Evolutionary conservation across 2,888 invertebrate species (phyloP), one percentile per base, ranked within the genome.

Genomic region (Tyria jacobaeae): DNA sequence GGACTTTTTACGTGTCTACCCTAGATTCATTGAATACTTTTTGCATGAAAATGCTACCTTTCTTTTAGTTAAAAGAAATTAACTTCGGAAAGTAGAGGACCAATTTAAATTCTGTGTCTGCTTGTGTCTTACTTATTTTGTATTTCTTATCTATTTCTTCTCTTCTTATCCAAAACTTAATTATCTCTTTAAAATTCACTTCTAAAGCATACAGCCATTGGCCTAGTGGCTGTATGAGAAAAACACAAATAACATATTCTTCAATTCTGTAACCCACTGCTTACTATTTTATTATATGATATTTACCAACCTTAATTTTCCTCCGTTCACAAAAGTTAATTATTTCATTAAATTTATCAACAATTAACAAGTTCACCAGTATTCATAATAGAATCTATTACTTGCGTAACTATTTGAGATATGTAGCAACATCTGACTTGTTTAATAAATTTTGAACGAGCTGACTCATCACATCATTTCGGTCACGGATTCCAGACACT

Each of bases 381-480:
- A 64, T 61, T 58, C 35, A 24, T 51, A 58, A 64, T 71, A 60
- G 64, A 55, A 61, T 75, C 55, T 61, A 57, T 78, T 5, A 21
- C 21, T 44, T 70, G 49, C 64, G 70, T 60, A 76, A 72, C 60
- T 31, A 68, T 66, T 44, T 44, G 21, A 24, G 34, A 51, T 51
- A 62, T 63, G 51, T 52, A 51, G 57, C 58, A 21, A 17, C 27
- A 2, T 66, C 50, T 73, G 70, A 72, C 62, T 78, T 71, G 67
- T 66, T 68, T 70, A 73, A 71, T 83, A 77, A 75, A 73, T 62
- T 35, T 59, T 57, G 68, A 75, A 78, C 79, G 64, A 63, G 82
- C 84, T 79, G 84, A 83, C 72, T 86, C 86, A 86, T 78, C 70
- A 75, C 77, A 79, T 79, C 77, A 82, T 76, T 79, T 73, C 44